Evolutionary conservation across 2,888 invertebrate species (phyloP).

Genomic region (Temnothorax rugatulus): DNA sequence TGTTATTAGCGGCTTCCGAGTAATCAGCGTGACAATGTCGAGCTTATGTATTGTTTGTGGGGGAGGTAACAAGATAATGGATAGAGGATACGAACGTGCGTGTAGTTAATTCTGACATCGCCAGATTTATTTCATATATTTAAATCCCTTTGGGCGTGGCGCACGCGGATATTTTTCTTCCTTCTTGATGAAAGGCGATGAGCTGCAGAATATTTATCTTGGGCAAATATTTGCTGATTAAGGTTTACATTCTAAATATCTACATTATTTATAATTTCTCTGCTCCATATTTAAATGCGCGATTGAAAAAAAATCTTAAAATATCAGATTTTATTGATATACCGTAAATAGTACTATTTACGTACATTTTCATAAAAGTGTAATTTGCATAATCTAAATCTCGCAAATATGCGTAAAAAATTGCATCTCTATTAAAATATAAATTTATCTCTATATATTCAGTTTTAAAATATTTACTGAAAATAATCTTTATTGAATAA

Average conservation of each 20-base stretch:
- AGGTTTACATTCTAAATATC: background rate
- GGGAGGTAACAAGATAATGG: conserved; percentile 59
- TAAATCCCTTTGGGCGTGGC: background rate
- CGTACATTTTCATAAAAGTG: background rate
- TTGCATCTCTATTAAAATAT: background rate
- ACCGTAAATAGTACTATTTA: background rate
- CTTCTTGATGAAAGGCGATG: background rate
- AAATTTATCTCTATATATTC: background rate
- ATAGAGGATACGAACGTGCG: conserved; percentile 22
- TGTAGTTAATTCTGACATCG: conserved; percentile 30
- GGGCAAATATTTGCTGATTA: conserved; percentile 13
- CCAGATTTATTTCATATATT: background rate
- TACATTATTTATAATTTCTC: background rate
- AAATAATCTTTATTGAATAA: background rate
- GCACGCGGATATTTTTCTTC: conserved; percentile 15
- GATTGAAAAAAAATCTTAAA: background rate
- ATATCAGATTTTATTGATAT: background rate
- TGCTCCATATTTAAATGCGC: background rate
- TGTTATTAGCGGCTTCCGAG: conserved; percentile 41
- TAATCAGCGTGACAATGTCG: conserved; percentile 51
- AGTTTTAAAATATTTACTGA: background rate
- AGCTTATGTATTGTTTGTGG: conserved; percentile 59
- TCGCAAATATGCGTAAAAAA: background rate
- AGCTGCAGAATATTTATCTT: background rate
- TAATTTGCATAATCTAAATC: background rate